A percentile compares a stretch with the other conserved stretches of the same genome.
Conservation (phyloP, 2,113 vertebrate genomes). For the Grus americana region DNA sequence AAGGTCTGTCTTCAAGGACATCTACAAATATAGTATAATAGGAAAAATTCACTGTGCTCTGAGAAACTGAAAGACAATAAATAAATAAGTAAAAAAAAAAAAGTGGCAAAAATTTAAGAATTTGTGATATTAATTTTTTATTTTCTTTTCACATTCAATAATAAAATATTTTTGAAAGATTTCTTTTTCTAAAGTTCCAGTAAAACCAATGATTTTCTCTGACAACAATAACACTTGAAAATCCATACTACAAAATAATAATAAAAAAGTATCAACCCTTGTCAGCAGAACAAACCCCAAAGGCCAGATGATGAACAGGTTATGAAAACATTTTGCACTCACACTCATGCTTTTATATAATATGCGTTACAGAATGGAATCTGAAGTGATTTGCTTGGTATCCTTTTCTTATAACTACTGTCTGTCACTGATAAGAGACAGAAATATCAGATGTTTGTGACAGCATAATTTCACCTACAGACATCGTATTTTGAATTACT, state of each 20-base stretch:
- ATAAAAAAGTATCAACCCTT: neutral
- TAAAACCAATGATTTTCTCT: neutral
- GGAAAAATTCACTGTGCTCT: neutral
- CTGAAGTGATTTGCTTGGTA: slow-evolving; percentile 6
- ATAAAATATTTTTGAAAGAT: neutral
- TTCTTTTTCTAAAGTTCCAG: neutral
- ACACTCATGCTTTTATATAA: neutral
- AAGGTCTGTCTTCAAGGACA: neutral
- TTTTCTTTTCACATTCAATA: neutral
- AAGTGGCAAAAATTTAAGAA: neutral
- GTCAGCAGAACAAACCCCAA: slow-evolving; percentile 28
- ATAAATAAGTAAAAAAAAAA: neutral
- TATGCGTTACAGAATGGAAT: slow-evolving; percentile 31
- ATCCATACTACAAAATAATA: neutral
- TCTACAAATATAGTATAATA: neutral
- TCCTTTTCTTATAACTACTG: neutral
- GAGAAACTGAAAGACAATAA: neutral
- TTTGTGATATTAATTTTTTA: neutral
- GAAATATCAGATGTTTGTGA: slow-evolving; percentile 5
- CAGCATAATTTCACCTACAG: slow-evolving; percentile 58
- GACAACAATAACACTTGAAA: neutral
- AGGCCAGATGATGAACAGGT: slow-evolving; percentile 21
- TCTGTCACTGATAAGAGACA: slow-evolving; percentile 12
- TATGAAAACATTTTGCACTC: slow-evolving; percentile 36
- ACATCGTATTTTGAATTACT: slow-evolving; percentile 9